Evolutionary conservation across 2,888 invertebrate genomes (phyloP).

Genomic region (Oxystoma pomonae): DNA sequence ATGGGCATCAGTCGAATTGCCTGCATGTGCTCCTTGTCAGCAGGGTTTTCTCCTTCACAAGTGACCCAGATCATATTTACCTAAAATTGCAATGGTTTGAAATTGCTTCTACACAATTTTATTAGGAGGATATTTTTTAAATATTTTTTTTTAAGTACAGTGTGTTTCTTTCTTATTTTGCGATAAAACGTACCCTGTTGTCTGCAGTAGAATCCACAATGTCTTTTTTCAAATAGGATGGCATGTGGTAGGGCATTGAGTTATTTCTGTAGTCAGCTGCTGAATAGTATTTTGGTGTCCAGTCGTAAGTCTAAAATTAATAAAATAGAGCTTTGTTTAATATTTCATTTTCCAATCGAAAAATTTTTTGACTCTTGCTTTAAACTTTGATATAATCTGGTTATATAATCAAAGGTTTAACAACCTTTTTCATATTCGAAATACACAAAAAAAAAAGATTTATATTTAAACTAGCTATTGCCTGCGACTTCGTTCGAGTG

Average conservation of each 20-base stretch:
- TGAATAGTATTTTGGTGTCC: neutral
- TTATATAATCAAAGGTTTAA: too few relatives aligned
- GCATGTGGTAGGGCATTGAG: neutral
- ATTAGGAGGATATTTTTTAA: too few relatives aligned
- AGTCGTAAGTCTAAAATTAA: neutral
- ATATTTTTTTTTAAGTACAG: too few relatives aligned
- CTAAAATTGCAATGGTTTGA: too few relatives aligned
- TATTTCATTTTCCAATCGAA: too few relatives aligned
- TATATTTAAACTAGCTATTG: too few relatives aligned
- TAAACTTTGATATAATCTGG: too few relatives aligned
- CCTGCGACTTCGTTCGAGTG: too few relatives aligned
- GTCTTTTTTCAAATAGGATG: neutral
- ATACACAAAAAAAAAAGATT: too few relatives aligned
- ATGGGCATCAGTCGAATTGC: conserved; percentile 72
- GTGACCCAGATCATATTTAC: conserved; percentile 83
- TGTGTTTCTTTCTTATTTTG: neutral
- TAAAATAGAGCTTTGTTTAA: neutral
- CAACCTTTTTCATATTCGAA: too few relatives aligned
- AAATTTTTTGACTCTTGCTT: too few relatives aligned
- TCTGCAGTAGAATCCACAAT: neutral
- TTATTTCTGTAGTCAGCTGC: neutral
- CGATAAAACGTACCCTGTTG: neutral
- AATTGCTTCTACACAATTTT: too few relatives aligned
- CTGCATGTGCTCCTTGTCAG: conserved; percentile 89
- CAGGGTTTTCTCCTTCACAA: conserved; percentile 91